Base-by-base conservation (phyloP, 2,888 invertebrate genomes). In the Tubiluchus corallicola region DNA sequence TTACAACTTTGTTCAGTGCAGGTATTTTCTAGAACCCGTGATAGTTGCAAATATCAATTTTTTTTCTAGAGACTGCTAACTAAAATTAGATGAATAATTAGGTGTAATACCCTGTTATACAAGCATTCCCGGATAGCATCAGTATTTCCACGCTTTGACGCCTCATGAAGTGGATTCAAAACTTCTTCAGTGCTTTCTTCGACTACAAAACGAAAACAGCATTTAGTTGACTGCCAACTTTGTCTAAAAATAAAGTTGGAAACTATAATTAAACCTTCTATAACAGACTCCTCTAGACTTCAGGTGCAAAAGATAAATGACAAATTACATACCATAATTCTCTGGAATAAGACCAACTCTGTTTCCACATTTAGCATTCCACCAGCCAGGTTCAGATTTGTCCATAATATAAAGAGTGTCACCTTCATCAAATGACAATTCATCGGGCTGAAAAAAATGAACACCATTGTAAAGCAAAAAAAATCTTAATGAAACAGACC, bases 361-460 rank as follows among this genome's bases (percentile, higher is more conserved):
- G 38, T 64, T 63, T 4, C 68, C 70, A 55, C 71, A 71, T 46
- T 66, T 67, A 3, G 70, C 74, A 55, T 66, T 71, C 68, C 68
- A 70, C 74, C 74, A 74, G 55, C 67, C 67, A 21, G 64, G 59
- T 48, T 67, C 62, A 45, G 64, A 63, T 15, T 65, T 63, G 20
- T 57, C 57, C 21, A 49, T 48, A 3, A 56, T 53, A 49, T 55
- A 58, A 17, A 61, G 52, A n/a, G 63, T 54, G 50, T 76, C 75
- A 15, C 74, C 76, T 60, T 75, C 76, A 45, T 71, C 70, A 58
- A 76, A 74, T 2, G 73, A 69, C 48, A 76, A 56, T 56, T 76
- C 76, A 60, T 74, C 73, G 17, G 60, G 57, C 71, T 72, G 53
- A 37, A 53, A 50, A 9, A 45, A 29, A 45, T n/a, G n/a, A n/a